These are phyloP conservation scores for Rhinogobius similis DNA, from an alignment of 2,113 vertebrate species.

Conservation along the genomic window DNA sequence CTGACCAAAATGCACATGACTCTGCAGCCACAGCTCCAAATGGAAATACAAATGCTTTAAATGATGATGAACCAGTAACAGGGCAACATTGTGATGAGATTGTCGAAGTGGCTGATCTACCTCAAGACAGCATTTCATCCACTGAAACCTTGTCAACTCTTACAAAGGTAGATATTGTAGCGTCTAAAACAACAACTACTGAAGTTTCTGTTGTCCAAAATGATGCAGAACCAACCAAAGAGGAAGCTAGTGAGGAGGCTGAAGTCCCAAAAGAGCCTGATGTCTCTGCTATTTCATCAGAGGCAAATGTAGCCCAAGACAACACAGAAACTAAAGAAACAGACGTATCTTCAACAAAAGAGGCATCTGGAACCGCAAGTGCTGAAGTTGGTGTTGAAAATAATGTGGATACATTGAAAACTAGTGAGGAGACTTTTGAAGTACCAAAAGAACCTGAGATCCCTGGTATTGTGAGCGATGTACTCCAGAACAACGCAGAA, in stretches of 20 bases:
- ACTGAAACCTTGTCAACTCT: neutral
- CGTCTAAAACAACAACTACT: neutral
- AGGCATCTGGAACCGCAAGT: neutral
- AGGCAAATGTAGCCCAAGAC: neutral
- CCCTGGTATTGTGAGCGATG: neutral
- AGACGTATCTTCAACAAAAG: neutral
- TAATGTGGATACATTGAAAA: neutral
- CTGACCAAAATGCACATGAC: neutral
- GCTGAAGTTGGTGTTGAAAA: neutral
- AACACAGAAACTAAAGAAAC: neutral
- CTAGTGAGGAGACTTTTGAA: neutral
- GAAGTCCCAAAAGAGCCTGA: neutral
- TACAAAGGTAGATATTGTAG: neutral
- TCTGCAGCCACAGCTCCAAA: no score
- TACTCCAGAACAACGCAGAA: neutral
- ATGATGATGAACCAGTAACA: neutral
- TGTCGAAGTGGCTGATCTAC: neutral
- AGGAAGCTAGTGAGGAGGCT: neutral
- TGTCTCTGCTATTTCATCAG: neutral
- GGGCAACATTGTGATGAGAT: no score
- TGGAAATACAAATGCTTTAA: no score
- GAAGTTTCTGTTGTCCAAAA: neutral
- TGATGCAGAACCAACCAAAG: neutral
- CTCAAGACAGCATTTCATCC: neutral
- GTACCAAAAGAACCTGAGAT: neutral